phyloP scores from a whole-genome alignment of 2,888 invertebrate species.

The Peribatodes rhomboidaria region DNA sequence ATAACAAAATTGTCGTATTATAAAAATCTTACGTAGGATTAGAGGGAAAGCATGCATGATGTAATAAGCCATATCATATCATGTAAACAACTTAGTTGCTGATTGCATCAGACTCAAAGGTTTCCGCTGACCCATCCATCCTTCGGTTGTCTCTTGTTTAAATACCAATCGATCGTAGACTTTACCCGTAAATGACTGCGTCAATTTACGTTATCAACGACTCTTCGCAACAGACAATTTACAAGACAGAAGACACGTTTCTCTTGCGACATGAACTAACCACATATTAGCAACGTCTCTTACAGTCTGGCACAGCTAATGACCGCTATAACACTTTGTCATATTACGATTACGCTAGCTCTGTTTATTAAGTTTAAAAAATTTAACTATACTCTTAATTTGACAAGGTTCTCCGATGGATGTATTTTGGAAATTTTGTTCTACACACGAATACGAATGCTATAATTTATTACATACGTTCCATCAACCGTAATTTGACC shows the following conservation, averaged over 20 bases:
- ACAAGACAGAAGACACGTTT: slow-evolving; percentile 28
- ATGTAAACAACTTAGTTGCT: slow-evolving; percentile 34
- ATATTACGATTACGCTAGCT: background rate
- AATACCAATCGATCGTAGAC: slow-evolving; percentile 23
- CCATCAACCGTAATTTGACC: too few relatives aligned
- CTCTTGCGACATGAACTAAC: slow-evolving; percentile 16
- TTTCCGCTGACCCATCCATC: slow-evolving; percentile 1
- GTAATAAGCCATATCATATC: too few relatives aligned
- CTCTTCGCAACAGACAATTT: slow-evolving; percentile 19
- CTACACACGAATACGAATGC: too few relatives aligned
- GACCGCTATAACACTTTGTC: background rate
- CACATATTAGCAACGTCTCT: background rate
- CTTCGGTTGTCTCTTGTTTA: slow-evolving; percentile 5
- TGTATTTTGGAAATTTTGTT: too few relatives aligned
- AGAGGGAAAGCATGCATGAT: too few relatives aligned
- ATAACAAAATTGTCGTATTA: too few relatives aligned
- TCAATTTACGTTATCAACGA: slow-evolving; percentile 31
- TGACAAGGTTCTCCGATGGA: too few relatives aligned
- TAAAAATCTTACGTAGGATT: too few relatives aligned
- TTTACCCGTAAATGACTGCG: slow-evolving; percentile 42
- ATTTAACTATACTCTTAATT: too few relatives aligned
- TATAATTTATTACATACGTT: too few relatives aligned
- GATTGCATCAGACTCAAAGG: slow-evolving; percentile 48
- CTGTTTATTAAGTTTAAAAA: too few relatives aligned
- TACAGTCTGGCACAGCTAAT: background rate